Evolutionary conservation across 1,140 invertebrate genomes (phyloP).

Genomic region (Cardiocondyla obscurior): DNA sequence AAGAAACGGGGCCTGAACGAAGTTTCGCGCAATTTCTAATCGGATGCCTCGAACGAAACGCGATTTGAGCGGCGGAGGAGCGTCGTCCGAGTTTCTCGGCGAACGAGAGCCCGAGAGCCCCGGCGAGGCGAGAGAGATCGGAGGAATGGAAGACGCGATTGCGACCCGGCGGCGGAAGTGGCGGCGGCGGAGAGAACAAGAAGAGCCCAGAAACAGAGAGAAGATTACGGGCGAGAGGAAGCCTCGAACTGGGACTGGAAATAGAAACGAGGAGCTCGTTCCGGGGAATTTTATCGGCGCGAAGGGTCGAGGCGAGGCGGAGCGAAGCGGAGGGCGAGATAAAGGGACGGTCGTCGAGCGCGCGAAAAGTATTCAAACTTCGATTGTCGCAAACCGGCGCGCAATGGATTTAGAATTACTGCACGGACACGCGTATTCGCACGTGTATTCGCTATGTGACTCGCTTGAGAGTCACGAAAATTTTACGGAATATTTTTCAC

Average conservation of each 20-base stretch:
- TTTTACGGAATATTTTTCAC: conserved; percentile 12
- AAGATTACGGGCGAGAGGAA: conserved; percentile 33
- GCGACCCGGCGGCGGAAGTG: conserved; percentile 15
- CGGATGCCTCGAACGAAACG: conserved; percentile 19
- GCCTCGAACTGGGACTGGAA: conserved; percentile 30
- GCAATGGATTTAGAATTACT: conserved; percentile 16
- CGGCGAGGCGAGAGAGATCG: conserved; percentile 14
- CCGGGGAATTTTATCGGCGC: conserved; percentile 34
- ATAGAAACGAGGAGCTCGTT: conserved; percentile 44
- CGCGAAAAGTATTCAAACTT: conserved; percentile 27
- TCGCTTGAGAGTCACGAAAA: background rate
- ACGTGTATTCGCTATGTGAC: conserved; percentile 13
- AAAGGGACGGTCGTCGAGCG: background rate
- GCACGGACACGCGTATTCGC: background rate
- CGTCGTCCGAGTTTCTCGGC: conserved; percentile 1
- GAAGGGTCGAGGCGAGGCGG: background rate
- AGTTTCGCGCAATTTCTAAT: conserved; percentile 41
- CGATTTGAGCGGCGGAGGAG: conserved; percentile 30
- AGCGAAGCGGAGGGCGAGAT: background rate
- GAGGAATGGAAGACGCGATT: conserved; percentile 24
- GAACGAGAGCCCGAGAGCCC: conserved; percentile 8
- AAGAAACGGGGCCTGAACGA: background rate
- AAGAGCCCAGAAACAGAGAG: background rate
- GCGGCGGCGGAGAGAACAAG: conserved; percentile 1
- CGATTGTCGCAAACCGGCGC: conserved; percentile 11